Conservation (phyloP, 2,888 invertebrate genomes). For the Girardia tigrina region DNA sequence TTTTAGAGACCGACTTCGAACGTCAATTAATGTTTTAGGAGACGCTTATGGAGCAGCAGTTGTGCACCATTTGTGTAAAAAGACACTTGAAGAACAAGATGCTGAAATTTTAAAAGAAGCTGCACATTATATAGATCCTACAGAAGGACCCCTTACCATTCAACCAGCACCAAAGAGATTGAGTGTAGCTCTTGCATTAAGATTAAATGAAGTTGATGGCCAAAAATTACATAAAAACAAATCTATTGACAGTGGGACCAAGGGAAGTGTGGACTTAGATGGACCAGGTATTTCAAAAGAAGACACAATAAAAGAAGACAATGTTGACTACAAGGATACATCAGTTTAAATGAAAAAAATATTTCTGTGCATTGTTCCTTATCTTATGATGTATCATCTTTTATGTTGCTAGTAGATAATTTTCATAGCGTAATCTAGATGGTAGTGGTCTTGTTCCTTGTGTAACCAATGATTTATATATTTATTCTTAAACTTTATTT, state of each 20-base stretch:
- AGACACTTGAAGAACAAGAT: conserved; percentile 45
- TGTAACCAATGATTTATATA: conserved; percentile 23
- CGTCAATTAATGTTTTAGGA: conserved; percentile 55
- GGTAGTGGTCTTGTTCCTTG: conserved; percentile 19
- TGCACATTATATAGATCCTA: conserved; percentile 15
- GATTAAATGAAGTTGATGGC: conserved; percentile 18
- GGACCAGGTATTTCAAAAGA: conserved; percentile 15
- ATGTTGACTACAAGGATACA: not conserved
- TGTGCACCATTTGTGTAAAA: conserved; percentile 52
- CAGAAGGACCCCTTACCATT: conserved; percentile 20
- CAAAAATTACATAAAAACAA: conserved; percentile 23
- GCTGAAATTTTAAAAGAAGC: conserved; percentile 27
- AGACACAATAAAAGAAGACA: not conserved
- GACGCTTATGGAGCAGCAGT: conserved; percentile 56
- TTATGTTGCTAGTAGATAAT: not conserved
- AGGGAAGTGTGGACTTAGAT: not conserved
- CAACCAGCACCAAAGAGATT: conserved; percentile 16
- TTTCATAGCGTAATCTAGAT: not conserved
- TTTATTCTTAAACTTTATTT: conserved; percentile 6
- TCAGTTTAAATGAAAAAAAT: not conserved
- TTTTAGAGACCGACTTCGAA: conserved; percentile 54
- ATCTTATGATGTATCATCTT: conserved; percentile 2
- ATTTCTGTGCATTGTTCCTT: not conserved
- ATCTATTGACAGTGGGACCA: not conserved
- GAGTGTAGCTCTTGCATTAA: conserved; percentile 27